phyloP scores from a whole-genome alignment of 2,888 invertebrate genomes.

The Argyresthia goedartella region DNA sequence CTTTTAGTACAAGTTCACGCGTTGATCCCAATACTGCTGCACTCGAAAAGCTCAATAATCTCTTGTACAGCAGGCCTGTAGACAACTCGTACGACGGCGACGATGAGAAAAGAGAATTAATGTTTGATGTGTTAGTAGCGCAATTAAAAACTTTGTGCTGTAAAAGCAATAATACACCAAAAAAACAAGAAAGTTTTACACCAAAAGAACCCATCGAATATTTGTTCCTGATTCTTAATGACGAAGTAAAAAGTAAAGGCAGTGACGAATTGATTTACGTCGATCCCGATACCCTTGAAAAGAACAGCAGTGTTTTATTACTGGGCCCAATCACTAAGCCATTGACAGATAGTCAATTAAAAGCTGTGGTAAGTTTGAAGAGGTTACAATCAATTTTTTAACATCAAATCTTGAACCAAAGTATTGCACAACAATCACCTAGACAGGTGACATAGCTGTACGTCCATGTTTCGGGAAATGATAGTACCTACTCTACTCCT shows the following conservation, averaged over 20 bases:
- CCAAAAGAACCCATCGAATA: constrained; percentile 26
- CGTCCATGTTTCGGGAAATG: no score
- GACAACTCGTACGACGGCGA: constrained; percentile 24
- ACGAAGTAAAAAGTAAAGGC: constrained; percentile 44
- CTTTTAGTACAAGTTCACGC: constrained; percentile 21
- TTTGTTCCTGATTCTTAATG: constrained; percentile 55
- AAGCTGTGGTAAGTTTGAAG: constrained; percentile 39
- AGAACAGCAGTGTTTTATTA: constrained; percentile 49
- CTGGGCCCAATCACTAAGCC: constrained; percentile 51
- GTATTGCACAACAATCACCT: no score
- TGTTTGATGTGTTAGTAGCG: constrained; percentile 50
- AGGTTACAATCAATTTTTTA: no score
- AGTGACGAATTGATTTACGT: constrained; percentile 46
- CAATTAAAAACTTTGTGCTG: constrained; percentile 54
- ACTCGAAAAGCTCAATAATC: constrained; percentile 37
- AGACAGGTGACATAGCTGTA: no score
- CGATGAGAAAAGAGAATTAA: constrained; percentile 40
- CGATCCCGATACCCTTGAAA: constrained; percentile 50
- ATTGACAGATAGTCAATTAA: constrained; percentile 39
- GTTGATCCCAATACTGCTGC: constrained; percentile 34
- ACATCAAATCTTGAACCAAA: no score
- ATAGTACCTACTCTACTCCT: no score
- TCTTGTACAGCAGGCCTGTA: constrained; percentile 31
- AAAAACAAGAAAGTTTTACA: background rate
- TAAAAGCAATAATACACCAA: constrained; percentile 27